Base-by-base conservation (phyloP, 2,888 invertebrate species). In the Periphyllus acericola region DNA sequence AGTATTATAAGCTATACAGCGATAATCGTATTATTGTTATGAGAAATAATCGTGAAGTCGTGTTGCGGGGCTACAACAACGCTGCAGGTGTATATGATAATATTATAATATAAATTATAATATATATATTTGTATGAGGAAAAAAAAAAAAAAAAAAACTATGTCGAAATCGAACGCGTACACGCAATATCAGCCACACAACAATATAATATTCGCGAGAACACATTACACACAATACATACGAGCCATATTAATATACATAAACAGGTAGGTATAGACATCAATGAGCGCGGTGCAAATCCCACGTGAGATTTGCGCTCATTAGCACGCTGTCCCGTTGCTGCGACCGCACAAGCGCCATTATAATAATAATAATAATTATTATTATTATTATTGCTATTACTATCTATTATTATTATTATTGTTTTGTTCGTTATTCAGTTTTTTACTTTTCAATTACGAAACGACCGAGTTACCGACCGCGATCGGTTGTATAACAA, bases 241-340 rank as follows among this genome's bases (percentile, higher is more conserved):
- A 55, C 9, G 3, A 40, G 9, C 40, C 40, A 8, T 40, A 40
- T 36, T 40, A 40, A 40, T 40, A 40, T 40, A 5, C 40, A 40
- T 40, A 40, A 40, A 40, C 40, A 40, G 9, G 40, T 40, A 40
- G 9, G 40, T 40, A 40, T 66, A 21, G 25, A 66, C 29, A 68
- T n/a, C 29, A 25, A 40, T 8, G n/a, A 29, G 68, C 9, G n/a
- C 81, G 81, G 32, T 32, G 81, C 40, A 32, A 32, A 81, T 46
- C 32, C 46, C 81, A 25, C 68, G 81, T 81, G 81, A 71, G 81
- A 71, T 81, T 46, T 40, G 32, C 66, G 46, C 46, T 81, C 81
- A 81, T 71, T 71, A 81, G 68, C 46, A 68, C 40, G 11, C 78
- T 0, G 34, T n/a, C 66, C 66, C 66, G 40, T 40, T 40, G 40